These are phyloP conservation scores for Drosophila persimilis DNA, from an alignment of 1,140 invertebrate genomes.

Conservation along the genomic window DNA sequence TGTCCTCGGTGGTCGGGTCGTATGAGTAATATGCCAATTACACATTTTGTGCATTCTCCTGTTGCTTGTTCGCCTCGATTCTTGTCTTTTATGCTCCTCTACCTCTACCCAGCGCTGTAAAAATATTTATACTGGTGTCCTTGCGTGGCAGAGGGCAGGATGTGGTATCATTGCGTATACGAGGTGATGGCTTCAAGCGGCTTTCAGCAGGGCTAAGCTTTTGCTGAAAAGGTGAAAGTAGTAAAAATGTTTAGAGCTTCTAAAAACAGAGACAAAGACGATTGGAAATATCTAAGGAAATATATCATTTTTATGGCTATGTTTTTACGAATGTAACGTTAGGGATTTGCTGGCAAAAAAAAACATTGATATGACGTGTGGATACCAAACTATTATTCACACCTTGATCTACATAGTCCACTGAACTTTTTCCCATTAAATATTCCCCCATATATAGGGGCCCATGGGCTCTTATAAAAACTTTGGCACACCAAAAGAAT, in stretches of 20 bases:
- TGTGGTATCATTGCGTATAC: slow-evolving; percentile 49
- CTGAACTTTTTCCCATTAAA: too few species aligned
- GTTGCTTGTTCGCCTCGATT: slow-evolving; percentile 40
- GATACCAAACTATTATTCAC: too few species aligned
- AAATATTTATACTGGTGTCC: slow-evolving; percentile 33
- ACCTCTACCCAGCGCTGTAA: slow-evolving; percentile 15
- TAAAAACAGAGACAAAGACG: not conserved
- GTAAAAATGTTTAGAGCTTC: slow-evolving; percentile 29
- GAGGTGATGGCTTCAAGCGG: slow-evolving; percentile 29
- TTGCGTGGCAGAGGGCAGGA: not conserved
- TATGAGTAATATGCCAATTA: slow-evolving; percentile 63
- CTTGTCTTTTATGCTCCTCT: slow-evolving; percentile 13
- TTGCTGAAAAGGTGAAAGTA: slow-evolving; percentile 7
- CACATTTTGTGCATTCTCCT: slow-evolving; percentile 40
- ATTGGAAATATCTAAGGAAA: not conserved
- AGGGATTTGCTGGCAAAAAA: too few species aligned
- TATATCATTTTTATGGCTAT: too few species aligned
- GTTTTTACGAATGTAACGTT: not conserved
- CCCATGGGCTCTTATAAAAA: slow-evolving; percentile 4
- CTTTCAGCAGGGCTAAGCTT: slow-evolving; percentile 26
- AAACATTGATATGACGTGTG: too few species aligned
- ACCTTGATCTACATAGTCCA: too few species aligned
- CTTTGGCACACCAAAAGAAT: too few species aligned
- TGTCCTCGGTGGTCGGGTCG: slow-evolving; percentile 2
- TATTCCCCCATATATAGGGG: slow-evolving; percentile 9